Percentiles rank a stretch among this genome's conserved stretches.
Conservation (phyloP, 2,113 vertebrate species). For the Chloroceryle aenea region DNA sequence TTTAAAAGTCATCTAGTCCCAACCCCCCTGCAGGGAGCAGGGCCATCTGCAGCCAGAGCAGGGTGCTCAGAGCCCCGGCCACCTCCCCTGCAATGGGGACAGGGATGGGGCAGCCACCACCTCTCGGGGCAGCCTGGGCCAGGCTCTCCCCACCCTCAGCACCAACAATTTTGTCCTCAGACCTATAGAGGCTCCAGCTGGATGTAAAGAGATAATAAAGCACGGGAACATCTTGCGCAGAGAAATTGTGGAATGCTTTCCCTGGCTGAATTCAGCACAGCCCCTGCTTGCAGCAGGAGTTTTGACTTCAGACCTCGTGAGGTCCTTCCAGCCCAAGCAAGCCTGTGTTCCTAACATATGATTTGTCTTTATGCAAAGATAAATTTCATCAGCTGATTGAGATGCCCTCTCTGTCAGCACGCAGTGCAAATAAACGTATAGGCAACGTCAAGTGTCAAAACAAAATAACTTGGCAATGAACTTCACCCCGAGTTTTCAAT, state of each 20-base stretch:
- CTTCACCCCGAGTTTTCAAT: background rate
- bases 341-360: background rate
- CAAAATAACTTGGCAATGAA: background rate
- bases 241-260: background rate
- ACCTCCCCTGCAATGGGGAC: background rate
- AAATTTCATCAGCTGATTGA: background rate
- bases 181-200: background rate
- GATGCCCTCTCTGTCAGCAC: background rate
- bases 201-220: background rate
- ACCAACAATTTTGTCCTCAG: no score
- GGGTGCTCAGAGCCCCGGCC: background rate
- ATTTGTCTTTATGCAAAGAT: background rate
- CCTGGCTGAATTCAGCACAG: background rate
- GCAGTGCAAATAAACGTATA: background rate
- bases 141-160: background rate
- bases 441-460: background rate
- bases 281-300: background rate
- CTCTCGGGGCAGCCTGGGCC: background rate
- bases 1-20: background rate
- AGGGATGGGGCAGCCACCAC: background rate
- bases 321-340: background rate
- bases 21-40: background rate
- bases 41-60: background rate
- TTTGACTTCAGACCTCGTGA: background rate
- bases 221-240: background rate